A percentile compares a stretch with the other conserved stretches of the same genome.
phyloP scores from a whole-genome alignment of 2,797 vertebrate genomes.

The Peromyscus attwateri region DNA sequence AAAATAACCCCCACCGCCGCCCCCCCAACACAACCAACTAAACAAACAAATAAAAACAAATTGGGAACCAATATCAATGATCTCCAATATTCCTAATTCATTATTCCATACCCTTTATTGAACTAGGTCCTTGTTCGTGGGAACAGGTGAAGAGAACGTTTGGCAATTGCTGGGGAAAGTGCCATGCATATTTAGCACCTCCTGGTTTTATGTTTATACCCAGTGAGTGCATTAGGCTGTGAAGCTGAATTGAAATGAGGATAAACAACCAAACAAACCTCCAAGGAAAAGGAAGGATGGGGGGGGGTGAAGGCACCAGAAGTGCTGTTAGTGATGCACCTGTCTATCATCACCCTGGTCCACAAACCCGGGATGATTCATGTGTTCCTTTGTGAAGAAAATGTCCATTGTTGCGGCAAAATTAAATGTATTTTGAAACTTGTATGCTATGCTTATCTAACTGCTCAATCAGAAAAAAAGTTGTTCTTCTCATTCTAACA shows the following conservation, averaged over 20 bases:
- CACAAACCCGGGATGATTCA: slow-evolving; percentile 83
- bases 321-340: slow-evolving; percentile 85
- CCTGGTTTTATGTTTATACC: slow-evolving; percentile 57
- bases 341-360: slow-evolving; percentile 84
- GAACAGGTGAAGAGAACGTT: slow-evolving; percentile 56
- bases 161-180: slow-evolving; percentile 64
- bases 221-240: slow-evolving; percentile 57
- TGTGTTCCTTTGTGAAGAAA: slow-evolving; percentile 87
- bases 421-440: slow-evolving; percentile 89
- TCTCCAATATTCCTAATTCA: slow-evolving; percentile 49
- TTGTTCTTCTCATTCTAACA: slow-evolving; percentile 87
- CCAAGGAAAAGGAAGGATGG: neutral
- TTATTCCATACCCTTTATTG: neutral
- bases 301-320: neutral
- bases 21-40: neutral
- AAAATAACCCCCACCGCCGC: neutral
- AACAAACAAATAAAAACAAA: neutral
- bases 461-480: slow-evolving; percentile 89
- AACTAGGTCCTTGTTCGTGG: neutral
- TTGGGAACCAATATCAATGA: neutral
- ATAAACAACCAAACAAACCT: slow-evolving; percentile 82
- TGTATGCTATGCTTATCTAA: slow-evolving; percentile 88
- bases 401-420: slow-evolving; percentile 87
- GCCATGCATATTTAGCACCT: slow-evolving; percentile 33
- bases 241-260: slow-evolving; percentile 82